Conservation (phyloP, 1,140 invertebrate species). For the Anoplophora glabripennis region DNA sequence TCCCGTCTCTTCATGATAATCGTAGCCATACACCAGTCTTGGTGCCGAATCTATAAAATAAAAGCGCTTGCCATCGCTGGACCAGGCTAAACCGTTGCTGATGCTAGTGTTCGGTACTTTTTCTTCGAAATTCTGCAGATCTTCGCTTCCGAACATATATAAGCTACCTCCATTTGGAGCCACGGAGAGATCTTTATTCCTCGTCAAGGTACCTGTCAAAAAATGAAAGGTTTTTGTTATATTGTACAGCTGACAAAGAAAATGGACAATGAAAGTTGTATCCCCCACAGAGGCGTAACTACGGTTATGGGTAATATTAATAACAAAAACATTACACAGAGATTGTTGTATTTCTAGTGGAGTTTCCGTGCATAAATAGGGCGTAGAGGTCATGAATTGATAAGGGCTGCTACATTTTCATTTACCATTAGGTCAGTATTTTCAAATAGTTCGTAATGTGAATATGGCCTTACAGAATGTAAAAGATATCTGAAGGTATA, state of each 20-base stretch:
- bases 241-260: not conserved
- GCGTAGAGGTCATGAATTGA: too few relatives aligned
- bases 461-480: too few relatives aligned
- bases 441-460: too few relatives aligned
- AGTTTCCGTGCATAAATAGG: too few relatives aligned
- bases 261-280: too few relatives aligned
- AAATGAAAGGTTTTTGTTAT: slow-evolving; percentile 14
- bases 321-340: too few relatives aligned
- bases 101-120: slow-evolving; percentile 56
- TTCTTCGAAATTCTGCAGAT: slow-evolving; percentile 42
- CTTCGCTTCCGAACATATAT: slow-evolving; percentile 52
- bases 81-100: slow-evolving; percentile 82
- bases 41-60: slow-evolving; percentile 74
- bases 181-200: slow-evolving; percentile 52
- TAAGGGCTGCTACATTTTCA: too few relatives aligned
- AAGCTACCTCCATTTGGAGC: slow-evolving; percentile 55
- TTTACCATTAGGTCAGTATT: too few relatives aligned
- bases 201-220: slow-evolving; percentile 26
- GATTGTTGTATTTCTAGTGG: too few relatives aligned
- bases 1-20: slow-evolving; percentile 68
- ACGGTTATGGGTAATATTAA: too few relatives aligned
- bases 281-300: too few relatives aligned
- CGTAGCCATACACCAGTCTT: slow-evolving; percentile 64
- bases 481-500: too few relatives aligned
- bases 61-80: slow-evolving; percentile 61